Base-by-base conservation (phyloP, 2,797 vertebrate genomes). In the Rhabdophis nuchalis region DNA sequence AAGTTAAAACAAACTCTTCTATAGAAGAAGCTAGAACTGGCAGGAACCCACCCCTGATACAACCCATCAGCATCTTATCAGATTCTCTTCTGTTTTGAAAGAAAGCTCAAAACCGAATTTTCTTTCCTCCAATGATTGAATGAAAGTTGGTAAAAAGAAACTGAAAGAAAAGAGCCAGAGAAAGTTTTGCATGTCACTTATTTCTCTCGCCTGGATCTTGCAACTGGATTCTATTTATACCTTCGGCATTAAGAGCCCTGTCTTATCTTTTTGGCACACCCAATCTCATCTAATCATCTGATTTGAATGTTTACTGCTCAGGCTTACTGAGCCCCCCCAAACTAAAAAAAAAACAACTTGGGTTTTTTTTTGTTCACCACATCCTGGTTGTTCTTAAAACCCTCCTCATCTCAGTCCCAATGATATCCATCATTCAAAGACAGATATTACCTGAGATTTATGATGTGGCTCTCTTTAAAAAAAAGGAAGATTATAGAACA, bases 401-500 rank as follows among this genome's bases (percentile, higher is more conserved):
- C 92, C 90, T 86, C 89, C 92, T 92, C 87, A 85, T 93, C 92
- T 92, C 88, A 68, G 92, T 68, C 61, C 60, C 91, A 61, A 95
- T 90, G 92, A 93, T 94, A 91, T 91, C 92, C 89, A 95, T 94
- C 93, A 94, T 95, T 94, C 92, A 93, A 86, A 93, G 96, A 92
- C 92, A 94, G 91, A 92, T 91, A 95, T 94, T 95, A 94, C 77
- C 93, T 96, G 91, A 57, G 86, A 95, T 96, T 95, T 95, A 57
- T 94, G 93, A 95, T 95, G 96, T 92, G 91, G 90, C 93, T 95
- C 93, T 96, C 94, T 94, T 95, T 97, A 58, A 96, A 97, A 97
- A 97, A 97, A 97, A 96, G 2, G 95, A 97, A 96, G 94, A 97
- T 97, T 95, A 58, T 93, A 92, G 95, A 97, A 97, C 97, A 97